Percentiles rank a stretch among this genome's conserved stretches.
Conservation (phyloP, 2,888 invertebrate genomes). For the Drosophila macrospina region DNA sequence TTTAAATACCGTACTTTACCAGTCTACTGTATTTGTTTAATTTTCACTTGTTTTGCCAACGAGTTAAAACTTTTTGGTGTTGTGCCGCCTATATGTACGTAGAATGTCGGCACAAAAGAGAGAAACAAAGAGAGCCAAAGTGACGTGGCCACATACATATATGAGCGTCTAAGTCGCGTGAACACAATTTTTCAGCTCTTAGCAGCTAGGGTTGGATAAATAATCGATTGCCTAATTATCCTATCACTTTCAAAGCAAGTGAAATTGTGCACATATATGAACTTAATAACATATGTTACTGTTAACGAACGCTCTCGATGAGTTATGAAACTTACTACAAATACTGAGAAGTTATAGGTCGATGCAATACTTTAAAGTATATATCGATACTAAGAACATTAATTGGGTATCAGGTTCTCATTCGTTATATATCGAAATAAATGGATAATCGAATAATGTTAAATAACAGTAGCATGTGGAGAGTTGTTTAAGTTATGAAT, state of each 20-base stretch:
- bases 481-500: too few species aligned
- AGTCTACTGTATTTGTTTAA: slow-evolving; percentile 47
- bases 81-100: slow-evolving; percentile 66
- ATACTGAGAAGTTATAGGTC: too few species aligned
- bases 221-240: slow-evolving; percentile 13
- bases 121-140: slow-evolving; percentile 69
- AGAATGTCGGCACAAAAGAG: slow-evolving; percentile 80
- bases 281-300: too few species aligned
- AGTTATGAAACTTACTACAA: too few species aligned
- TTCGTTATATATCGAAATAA: too few species aligned
- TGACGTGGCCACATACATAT: slow-evolving; percentile 81
- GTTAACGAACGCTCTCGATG: too few species aligned
- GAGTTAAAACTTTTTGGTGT: slow-evolving; percentile 73
- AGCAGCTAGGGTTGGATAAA: slow-evolving; percentile 23
- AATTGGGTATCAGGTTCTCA: too few species aligned
- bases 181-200: slow-evolving; percentile 31
- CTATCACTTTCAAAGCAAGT: not conserved
- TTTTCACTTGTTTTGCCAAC: slow-evolving; percentile 78
- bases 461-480: not conserved
- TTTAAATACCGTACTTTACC: slow-evolving; percentile 46
- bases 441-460: not conserved
- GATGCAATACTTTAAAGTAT: too few species aligned
- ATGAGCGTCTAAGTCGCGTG: slow-evolving; percentile 37
- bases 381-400: too few species aligned
- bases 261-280: too few species aligned